A percentile compares a stretch with the other conserved stretches of the same genome.
Conservation (phyloP, 92 coral and sea anemone genomes). For the Palythoa caribaeorum region DNA sequence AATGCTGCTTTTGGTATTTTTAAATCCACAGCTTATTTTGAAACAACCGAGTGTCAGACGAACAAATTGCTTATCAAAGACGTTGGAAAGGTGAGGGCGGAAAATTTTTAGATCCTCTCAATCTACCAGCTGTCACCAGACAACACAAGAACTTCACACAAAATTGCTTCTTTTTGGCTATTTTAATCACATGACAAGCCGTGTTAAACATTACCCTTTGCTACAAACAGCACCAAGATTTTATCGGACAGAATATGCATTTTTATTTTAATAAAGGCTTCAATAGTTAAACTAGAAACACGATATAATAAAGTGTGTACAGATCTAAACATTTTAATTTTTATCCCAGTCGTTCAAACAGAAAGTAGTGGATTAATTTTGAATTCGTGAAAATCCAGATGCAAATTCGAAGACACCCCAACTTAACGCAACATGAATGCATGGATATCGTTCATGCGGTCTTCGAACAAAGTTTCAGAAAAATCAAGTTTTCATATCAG, state of each 20-base stretch:
- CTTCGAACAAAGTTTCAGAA: too few species aligned
- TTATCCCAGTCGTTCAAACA: too few species aligned
- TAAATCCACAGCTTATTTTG: slow-evolving; percentile 11
- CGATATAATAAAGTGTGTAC: too few species aligned
- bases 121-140: slow-evolving; percentile 25
- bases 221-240: background rate
- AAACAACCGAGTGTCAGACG: slow-evolving; percentile 22
- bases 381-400: too few species aligned
- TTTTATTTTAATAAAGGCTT: background rate
- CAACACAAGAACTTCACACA: background rate
- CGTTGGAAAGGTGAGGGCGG: slow-evolving; percentile 63
- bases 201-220: background rate
- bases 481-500: too few species aligned
- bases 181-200: background rate
- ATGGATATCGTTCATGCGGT: too few species aligned
- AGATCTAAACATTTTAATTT: too few species aligned
- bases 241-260: background rate
- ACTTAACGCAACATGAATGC: too few species aligned
- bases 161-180: slow-evolving; percentile 9
- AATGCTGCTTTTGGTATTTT: background rate
- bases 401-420: too few species aligned
- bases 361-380: too few species aligned
- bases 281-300: too few species aligned
- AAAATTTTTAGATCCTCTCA: background rate
- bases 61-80: slow-evolving; percentile 70